A percentile compares a stretch with the other conserved stretches of the same genome.
These are phyloP conservation scores for Cyrtonyx montezumae DNA, from an alignment of 2,113 vertebrate genomes.

Conservation along the genomic window DNA sequence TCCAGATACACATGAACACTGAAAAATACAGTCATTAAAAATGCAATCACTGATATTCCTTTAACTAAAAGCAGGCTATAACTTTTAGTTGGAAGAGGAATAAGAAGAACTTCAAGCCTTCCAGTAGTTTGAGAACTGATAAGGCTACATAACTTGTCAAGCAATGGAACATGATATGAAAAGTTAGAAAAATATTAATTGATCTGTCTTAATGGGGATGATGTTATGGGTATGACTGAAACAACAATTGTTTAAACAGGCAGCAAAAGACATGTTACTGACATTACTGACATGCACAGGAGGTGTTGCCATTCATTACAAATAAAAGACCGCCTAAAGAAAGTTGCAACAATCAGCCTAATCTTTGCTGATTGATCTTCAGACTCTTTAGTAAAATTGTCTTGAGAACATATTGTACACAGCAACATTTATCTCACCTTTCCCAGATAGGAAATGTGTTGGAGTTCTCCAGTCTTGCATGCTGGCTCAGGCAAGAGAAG, in stretches of 20 bases:
- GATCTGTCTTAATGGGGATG: no score
- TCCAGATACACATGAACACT: not conserved
- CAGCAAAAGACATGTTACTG: not conserved
- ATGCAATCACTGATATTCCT: not conserved
- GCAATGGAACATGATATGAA: not conserved
- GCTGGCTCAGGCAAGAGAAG: not conserved
- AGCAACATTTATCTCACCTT: not conserved
- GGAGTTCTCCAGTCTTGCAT: not conserved
- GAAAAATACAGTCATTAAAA: constrained; percentile 5
- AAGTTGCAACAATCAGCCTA: not conserved
- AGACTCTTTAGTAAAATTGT: not conserved
- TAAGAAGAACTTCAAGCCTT: not conserved
- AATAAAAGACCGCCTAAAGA: not conserved
- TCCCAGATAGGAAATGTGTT: not conserved
- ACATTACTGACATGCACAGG: not conserved
- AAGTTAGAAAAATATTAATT: not conserved
- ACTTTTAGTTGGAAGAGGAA: not conserved
- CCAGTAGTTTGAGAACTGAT: not conserved
- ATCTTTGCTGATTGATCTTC: not conserved
- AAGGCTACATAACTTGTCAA: not conserved
- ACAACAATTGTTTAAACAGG: not conserved
- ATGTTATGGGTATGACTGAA: not conserved
- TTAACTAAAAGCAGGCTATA: not conserved
- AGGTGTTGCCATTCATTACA: not conserved
- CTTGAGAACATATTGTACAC: not conserved